Evolutionary conservation across 35 echinoderm and acorn worm genomes (phyloP).

Genomic region (Ophioderma brevispina): DNA sequence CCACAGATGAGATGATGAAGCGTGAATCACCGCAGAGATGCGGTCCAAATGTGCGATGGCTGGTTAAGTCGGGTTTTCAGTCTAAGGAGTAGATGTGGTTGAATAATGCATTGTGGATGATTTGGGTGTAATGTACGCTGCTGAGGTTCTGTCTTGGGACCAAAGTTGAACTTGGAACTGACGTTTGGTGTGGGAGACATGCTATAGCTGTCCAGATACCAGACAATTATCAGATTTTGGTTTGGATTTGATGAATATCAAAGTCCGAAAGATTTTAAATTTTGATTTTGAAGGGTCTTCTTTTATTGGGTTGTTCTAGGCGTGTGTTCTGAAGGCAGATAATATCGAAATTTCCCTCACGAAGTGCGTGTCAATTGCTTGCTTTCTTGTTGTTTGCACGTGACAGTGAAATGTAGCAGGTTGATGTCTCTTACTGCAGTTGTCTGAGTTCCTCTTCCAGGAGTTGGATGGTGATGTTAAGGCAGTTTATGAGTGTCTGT

Average conservation of each 20-base stretch:
- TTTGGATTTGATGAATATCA: neutral
- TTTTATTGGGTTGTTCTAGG: neutral
- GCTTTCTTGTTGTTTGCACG: neutral
- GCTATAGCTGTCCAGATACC: neutral
- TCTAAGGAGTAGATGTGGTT: constrained; percentile 9
- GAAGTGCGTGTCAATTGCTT: neutral
- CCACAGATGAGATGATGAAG: constrained; percentile 9
- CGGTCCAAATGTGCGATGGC: neutral
- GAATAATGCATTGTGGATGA: neutral
- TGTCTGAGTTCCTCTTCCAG: neutral
- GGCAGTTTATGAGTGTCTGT: neutral
- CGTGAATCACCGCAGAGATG: constrained; percentile 10
- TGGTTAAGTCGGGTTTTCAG: neutral
- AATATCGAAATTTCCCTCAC: neutral
- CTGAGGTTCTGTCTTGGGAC: neutral
- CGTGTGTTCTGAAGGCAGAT: constrained; percentile 16
- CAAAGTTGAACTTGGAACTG: neutral
- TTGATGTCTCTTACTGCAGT: neutral
- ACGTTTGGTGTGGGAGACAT: neutral
- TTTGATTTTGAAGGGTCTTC: neutral
- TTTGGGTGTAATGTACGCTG: neutral
- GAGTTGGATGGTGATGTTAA: neutral
- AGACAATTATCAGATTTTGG: neutral
- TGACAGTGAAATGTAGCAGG: neutral
- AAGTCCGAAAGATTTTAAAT: neutral